Evolutionary conservation across 2,797 vertebrate species (phyloP).

Genomic region (Crenichthys baileyi): DNA sequence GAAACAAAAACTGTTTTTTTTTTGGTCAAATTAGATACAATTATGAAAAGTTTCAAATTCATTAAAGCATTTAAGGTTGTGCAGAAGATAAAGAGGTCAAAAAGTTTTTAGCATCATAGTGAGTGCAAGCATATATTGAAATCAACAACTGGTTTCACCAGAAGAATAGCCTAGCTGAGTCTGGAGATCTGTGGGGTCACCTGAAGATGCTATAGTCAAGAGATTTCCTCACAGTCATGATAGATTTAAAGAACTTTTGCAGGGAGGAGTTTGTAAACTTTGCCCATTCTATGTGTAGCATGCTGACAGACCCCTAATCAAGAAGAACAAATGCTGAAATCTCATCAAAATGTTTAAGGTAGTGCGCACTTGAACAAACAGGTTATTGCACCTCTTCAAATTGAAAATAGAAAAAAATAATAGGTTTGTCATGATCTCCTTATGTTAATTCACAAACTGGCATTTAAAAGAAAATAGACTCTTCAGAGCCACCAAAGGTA

Average conservation of each 20-base stretch:
- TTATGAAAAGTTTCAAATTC: neutral
- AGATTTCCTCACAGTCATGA: neutral
- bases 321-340: neutral
- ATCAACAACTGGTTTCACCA: neutral
- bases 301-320: neutral
- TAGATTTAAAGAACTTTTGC: neutral
- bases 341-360: neutral
- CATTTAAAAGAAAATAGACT: neutral
- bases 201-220: neutral
- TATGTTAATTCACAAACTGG: neutral
- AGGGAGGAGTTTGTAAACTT: too few species aligned
- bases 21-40: neutral
- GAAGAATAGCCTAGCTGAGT: neutral
- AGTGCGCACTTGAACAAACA: neutral
- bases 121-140: neutral
- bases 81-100: neutral
- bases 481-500: neutral
- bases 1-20: too few species aligned
- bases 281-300: neutral
- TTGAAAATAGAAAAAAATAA: neutral
- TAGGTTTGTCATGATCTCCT: neutral
- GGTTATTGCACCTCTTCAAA: neutral
- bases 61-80: neutral
- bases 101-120: neutral
- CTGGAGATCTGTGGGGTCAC: neutral